Base-by-base conservation (phyloP, 2,113 vertebrate genomes). In the Maccullochella peelii region DNA sequence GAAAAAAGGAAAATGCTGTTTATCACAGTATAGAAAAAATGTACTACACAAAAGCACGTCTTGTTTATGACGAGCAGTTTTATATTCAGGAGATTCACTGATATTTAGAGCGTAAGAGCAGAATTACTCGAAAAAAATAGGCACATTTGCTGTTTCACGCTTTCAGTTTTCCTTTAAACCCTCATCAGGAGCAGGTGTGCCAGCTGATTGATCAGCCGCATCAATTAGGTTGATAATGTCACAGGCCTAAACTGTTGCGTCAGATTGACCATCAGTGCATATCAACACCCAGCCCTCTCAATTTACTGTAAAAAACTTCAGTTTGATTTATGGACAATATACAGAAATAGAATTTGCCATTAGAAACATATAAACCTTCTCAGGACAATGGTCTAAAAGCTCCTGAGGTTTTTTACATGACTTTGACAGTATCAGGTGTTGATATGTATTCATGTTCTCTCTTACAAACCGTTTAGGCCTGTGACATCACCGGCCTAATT, bases 401-500 rank as follows among this genome's bases (percentile, higher is more conserved):
- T 58, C 27, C 55, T 58, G 55, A 58, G 36, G 38, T 25, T 25
- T 10, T 40, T 62, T 11, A 3, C 59, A 62, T 63, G 40, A 66
- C 10, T 36, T 36, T 70, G 27, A 33, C 42, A 74, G 40, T 27
- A 21, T 71, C 18, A 23, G 11, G 11, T 47, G 44, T 47, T 10
- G 40, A 42, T 42, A 14, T 47, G 11, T 62, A 15, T 59, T 49
- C 9, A 16, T 30, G 6, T 42, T 36, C 40, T 42, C 30, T 30
- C 36, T 5, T 30, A 27, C 18, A 42, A 14, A 57, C 14, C 20
- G 2, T 68, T 47, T 25, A 33, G 27, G 25, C 15, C 8, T 47
- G 52, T 59, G 65, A 69, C 65, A 59, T 68, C 65, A 68, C 58
- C 52, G 6, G 20, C 63, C 47, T 72, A 54, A 73, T n/a, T 67